phyloP scores from a whole-genome alignment of 2,797 vertebrate genomes.

The Crocodylus rhombifer region DNA sequence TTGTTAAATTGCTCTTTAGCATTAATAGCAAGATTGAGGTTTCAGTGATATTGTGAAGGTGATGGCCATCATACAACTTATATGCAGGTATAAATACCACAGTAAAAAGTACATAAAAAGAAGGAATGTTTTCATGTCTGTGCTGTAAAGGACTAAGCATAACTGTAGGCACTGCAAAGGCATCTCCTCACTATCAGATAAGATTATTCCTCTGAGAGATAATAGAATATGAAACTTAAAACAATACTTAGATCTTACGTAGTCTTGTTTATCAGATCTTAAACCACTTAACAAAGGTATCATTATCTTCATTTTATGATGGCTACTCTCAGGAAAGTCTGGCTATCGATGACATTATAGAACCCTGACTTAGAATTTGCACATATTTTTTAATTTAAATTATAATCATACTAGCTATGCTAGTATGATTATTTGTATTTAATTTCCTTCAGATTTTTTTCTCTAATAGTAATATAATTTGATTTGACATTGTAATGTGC shows the following conservation, averaged over 20 bases:
- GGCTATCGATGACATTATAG: background rate
- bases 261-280: constrained; percentile 19
- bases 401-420: constrained; percentile 58
- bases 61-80: fast-evolving
- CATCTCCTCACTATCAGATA: background rate
- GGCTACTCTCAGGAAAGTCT: constrained; percentile 59
- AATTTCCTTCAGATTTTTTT: constrained; percentile 67
- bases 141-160: background rate
- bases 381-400: constrained; percentile 67
- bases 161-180: background rate
- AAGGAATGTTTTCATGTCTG: fast-evolving
- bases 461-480: constrained; percentile 72
- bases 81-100: background rate
- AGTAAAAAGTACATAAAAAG: background rate
- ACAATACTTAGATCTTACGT: background rate
- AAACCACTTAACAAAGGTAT: constrained; percentile 31
- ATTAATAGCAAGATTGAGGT: background rate
- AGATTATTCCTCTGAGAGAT: background rate
- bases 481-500: constrained; percentile 71
- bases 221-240: background rate
- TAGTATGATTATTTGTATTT: constrained; percentile 73
- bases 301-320: constrained; percentile 65
- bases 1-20: background rate
- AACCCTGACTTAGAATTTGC: constrained; percentile 58
- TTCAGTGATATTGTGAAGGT: background rate